Evolutionary conservation across 2,797 vertebrate species (phyloP), one percentile per base, ranked within the genome.

Genomic region (Morus bassanus): DNA sequence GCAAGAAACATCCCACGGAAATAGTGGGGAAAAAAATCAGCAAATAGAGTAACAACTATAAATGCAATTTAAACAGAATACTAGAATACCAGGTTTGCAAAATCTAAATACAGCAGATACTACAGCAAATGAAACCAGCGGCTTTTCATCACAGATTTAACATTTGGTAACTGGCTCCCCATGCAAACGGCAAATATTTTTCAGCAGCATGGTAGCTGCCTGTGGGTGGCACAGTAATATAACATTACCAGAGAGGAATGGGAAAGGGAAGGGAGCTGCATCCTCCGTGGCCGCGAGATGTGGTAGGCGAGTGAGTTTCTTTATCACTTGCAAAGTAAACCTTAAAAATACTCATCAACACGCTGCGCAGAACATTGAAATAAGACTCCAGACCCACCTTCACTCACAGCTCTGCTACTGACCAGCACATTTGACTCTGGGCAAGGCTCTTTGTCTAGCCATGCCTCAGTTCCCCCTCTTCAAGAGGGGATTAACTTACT

Each of bases 211-310:
- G 24, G 87, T 5, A 75, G 91, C 91, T 93, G 94, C 96, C 96
- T 89, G 96, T 88, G 96, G 96, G 96, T 91, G 95, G 93, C 94
- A 94, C 88, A 90, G 89, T 84, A 54, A 92, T 90, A 57, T 69
- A 91, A 95, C 35, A 2, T 84, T 86, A 93, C 80, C 46, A 11
- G 65, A 21, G 45, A 79, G 87, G 59, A 89, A 60, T 13, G 57
- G 82, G 74, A 37, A 89, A 51, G 54, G 69, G 69, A 88, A 80
- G 43, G 51, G 73, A 94, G 64, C 70, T 89, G 91, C 37, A 50
- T 77, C 73, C 53, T 76, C 53, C 0, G 0, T 3, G 53, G 31
- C 56, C 67, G 65, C 0, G 0, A 67, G 79, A 43, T 7, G 2
- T 9, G 31, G 57, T 18, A 43, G 50, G 61, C 1, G 5, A 81